phyloP scores from a whole-genome alignment of 2,888 invertebrate species.

The Pyralis farinalis region DNA sequence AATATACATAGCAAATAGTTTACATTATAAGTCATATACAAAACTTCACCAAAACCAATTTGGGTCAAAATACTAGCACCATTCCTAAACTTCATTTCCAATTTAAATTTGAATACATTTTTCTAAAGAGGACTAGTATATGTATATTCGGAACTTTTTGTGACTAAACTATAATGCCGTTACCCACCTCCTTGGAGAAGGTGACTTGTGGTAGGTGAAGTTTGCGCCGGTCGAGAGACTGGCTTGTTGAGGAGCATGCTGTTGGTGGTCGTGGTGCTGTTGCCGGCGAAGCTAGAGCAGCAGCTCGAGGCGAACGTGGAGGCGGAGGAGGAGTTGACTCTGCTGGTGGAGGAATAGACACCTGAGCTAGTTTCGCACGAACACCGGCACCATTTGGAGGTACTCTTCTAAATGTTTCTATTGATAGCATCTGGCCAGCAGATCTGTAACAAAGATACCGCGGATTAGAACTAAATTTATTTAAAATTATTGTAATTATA shows the following conservation, averaged over 20 bases:
- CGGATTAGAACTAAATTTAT: no score
- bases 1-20: conserved; percentile 29
- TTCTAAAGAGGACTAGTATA: conserved; percentile 44
- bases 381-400: conserved; percentile 62
- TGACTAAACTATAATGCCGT: conserved; percentile 88
- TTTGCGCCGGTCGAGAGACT: conserved; percentile 82
- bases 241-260: conserved; percentile 85
- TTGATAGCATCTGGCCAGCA: conserved; percentile 84
- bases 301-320: conserved; percentile 59
- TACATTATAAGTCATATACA: conserved; percentile 6
- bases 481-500: no score
- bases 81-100: conserved; percentile 16
- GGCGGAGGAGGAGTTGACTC: conserved; percentile 67
- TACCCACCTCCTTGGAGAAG: conserved; percentile 95
- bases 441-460: conserved; percentile 74
- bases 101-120: conserved; percentile 19
- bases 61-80: conserved; percentile 42
- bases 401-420: conserved; percentile 87
- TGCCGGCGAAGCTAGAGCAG: conserved; percentile 59
- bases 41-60: conserved; percentile 7
- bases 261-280: conserved; percentile 83
- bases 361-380: conserved; percentile 47
- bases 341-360: conserved; percentile 49
- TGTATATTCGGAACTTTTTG: conserved; percentile 19
- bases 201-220: conserved; percentile 90